These are phyloP conservation scores for Chironomus riparius DNA, from an alignment of 2,888 invertebrate species.

Conservation along the genomic window DNA sequence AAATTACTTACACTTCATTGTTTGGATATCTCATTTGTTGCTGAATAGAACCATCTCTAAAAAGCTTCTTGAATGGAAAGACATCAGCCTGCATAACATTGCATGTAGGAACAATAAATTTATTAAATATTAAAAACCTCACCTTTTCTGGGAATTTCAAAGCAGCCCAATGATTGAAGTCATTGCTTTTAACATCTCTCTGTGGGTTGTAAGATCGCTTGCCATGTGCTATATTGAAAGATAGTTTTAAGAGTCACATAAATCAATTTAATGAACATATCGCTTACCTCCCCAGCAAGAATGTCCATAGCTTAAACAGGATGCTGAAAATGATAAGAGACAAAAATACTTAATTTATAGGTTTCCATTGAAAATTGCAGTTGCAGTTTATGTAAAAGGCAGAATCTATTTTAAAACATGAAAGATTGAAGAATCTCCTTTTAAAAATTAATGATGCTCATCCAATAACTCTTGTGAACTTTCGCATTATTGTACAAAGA, in stretches of 20 bases:
- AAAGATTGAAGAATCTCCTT: not conserved
- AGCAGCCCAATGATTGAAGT: not conserved
- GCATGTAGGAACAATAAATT: not conserved
- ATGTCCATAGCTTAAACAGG: conserved; percentile 19
- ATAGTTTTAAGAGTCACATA: not conserved
- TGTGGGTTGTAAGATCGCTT: conserved; percentile 11
- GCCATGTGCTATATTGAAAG: conserved; percentile 8
- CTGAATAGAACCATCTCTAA: not conserved
- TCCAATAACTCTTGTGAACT: too few relatives aligned
- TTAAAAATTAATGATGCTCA: not conserved
- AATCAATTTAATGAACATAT: not conserved
- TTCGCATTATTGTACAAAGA: not conserved
- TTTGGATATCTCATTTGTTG: not conserved
- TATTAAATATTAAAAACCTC: not conserved
- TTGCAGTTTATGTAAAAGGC: not conserved
- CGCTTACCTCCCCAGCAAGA: conserved; percentile 13
- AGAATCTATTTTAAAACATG: not conserved
- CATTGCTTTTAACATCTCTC: not conserved
- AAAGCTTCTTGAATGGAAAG: not conserved
- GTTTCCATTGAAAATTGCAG: not conserved
- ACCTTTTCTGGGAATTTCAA: conserved; percentile 4
- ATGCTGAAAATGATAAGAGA: not conserved
- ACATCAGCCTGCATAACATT: not conserved
- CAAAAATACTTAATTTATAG: not conserved
- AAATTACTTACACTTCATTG: not conserved